phyloP scores from a whole-genome alignment of 2,888 invertebrate genomes.

The Vesta saturnalis region DNA sequence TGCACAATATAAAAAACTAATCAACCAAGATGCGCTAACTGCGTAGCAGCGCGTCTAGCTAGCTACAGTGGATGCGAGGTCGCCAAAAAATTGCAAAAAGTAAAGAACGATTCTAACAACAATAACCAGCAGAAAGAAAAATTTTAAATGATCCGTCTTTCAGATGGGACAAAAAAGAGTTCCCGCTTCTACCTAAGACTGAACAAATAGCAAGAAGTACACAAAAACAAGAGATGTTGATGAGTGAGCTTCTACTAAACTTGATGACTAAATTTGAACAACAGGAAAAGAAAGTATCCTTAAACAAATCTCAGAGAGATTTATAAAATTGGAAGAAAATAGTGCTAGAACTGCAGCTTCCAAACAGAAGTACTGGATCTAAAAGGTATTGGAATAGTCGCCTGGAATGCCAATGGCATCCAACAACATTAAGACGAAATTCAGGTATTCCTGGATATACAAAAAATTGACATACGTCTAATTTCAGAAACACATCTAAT shows the following conservation, averaged over 20 bases:
- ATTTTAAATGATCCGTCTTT: not conserved
- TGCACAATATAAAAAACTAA: conserved; percentile 5
- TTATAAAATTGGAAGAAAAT: conserved; percentile 7
- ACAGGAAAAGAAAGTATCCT: conserved; percentile 17
- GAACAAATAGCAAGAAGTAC: conserved; percentile 7
- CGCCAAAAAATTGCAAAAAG: no score
- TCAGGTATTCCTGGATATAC: conserved; percentile 6
- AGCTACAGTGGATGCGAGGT: conserved; percentile 12
- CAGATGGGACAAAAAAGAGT: no score
- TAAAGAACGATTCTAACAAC: conserved; percentile 5
- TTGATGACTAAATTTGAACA: conserved; percentile 13
- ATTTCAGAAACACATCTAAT: conserved; percentile 14
- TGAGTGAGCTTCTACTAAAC: not conserved
- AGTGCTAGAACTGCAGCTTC: conserved; percentile 12
- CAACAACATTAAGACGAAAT: conserved; percentile 16
- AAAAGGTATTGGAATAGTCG: conserved; percentile 4
- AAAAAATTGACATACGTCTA: conserved; percentile 7
- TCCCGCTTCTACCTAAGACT: not conserved
- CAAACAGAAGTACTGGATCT: not conserved
- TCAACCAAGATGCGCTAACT: not conserved
- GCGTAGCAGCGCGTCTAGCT: conserved; percentile 13
- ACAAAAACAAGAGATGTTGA: not conserved
- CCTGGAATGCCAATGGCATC: conserved; percentile 8
- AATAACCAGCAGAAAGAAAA: conserved; percentile 4
- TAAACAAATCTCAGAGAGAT: not conserved